Conservation (phyloP, 1,140 invertebrate species). For the Phymorhynchus buccinoides region DNA sequence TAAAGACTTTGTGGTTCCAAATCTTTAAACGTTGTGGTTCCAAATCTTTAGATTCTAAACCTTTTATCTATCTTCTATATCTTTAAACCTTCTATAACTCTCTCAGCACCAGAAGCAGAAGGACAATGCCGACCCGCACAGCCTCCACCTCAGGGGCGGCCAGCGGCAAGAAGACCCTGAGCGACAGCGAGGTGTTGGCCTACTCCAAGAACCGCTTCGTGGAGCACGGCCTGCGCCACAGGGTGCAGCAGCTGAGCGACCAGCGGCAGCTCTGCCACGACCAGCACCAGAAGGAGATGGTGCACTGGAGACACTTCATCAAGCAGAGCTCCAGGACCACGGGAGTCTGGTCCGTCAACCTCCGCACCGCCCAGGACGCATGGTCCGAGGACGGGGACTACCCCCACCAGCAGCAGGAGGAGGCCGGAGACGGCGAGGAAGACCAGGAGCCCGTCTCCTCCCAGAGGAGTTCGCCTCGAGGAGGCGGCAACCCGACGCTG, state of each 20-base stretch:
- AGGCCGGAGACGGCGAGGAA: background rate
- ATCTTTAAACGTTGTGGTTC: too few species aligned
- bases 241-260: background rate
- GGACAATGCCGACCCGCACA: background rate
- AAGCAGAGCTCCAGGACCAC: background rate
- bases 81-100: too few species aligned
- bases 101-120: background rate
- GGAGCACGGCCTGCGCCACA: background rate
- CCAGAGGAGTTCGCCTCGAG: background rate
- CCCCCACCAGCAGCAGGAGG: background rate
- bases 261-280: slow-evolving; percentile 5
- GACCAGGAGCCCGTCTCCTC: background rate
- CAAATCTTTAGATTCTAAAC: too few species aligned
- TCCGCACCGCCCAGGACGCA: background rate
- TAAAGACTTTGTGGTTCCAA: too few species aligned
- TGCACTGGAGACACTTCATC: slow-evolving; percentile 8
- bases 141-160: background rate
- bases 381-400: background rate
- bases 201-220: slow-evolving; percentile 36
- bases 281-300: slow-evolving; percentile 28
- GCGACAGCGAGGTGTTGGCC: slow-evolving; percentile 25
- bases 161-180: slow-evolving; percentile 20
- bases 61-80: too few species aligned
- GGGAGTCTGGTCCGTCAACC: background rate
- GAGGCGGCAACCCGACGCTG: background rate